These are phyloP conservation scores for Dasysyrphus tricinctus DNA, from an alignment of 2,888 invertebrate genomes.

Conservation along the genomic window DNA sequence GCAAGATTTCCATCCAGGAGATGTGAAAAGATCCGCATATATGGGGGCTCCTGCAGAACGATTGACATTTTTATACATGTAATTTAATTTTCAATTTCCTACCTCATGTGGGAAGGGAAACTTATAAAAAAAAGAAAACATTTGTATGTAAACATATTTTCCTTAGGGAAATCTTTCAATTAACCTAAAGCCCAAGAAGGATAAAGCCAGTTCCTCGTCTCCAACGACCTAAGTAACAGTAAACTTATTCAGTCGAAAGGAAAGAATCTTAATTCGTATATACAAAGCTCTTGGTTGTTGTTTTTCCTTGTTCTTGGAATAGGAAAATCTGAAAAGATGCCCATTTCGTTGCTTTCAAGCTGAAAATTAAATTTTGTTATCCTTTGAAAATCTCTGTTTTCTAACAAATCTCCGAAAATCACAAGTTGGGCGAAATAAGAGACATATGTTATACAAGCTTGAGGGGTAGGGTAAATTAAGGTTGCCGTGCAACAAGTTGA, in stretches of 20 bases:
- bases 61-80: background rate
- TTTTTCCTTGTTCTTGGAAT: constrained; percentile 29
- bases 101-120: background rate
- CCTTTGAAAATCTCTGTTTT: background rate
- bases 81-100: background rate
- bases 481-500: background rate
- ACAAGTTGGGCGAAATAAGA: background rate
- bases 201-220: background rate
- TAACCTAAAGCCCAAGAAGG: constrained; percentile 23
- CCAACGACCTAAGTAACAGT: background rate
- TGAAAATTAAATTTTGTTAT: constrained; percentile 15
- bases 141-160: background rate
- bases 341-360: background rate
- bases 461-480: background rate
- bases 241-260: constrained; percentile 31
- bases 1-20: constrained; percentile 42
- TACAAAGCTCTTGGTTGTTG: background rate
- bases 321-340: background rate
- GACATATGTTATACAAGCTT: background rate
- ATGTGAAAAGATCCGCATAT: background rate
- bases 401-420: background rate
- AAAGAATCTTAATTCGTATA: constrained; percentile 26
- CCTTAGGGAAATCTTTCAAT: constrained; percentile 16
- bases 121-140: background rate
- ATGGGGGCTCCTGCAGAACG: background rate